phyloP scores from a whole-genome alignment of 2,888 invertebrate species.

The Linnaemya tessellans region DNA sequence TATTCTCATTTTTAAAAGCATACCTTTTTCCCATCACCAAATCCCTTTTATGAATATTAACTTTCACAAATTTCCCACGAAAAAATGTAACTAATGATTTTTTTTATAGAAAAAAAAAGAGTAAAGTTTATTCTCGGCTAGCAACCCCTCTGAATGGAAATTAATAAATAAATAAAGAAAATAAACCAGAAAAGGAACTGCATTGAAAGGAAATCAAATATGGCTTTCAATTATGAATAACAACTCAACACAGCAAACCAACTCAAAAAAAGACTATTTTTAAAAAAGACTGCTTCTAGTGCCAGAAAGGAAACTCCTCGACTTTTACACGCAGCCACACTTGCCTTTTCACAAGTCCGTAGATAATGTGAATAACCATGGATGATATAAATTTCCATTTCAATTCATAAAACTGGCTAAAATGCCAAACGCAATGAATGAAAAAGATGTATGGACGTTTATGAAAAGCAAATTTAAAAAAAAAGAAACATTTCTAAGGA shows the following conservation, averaged over 20 bases:
- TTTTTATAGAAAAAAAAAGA: slow-evolving; percentile 27
- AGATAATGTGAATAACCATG: slow-evolving; percentile 52
- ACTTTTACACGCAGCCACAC: neutral
- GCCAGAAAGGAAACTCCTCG: neutral
- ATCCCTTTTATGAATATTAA: slow-evolving; percentile 15
- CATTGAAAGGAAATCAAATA: slow-evolving; percentile 51
- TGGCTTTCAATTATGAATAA: slow-evolving; percentile 48
- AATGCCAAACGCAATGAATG: slow-evolving; percentile 20
- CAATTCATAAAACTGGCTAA: slow-evolving; percentile 52
- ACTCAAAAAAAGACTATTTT: slow-evolving; percentile 29
- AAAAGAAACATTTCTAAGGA: neutral
- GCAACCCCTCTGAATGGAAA: slow-evolving; percentile 33
- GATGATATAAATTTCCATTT: slow-evolving; percentile 65
- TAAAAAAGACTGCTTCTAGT: slow-evolving; percentile 7
- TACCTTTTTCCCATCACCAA: neutral
- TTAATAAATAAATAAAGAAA: slow-evolving; percentile 12
- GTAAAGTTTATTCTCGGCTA: slow-evolving; percentile 12
- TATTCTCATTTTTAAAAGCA: neutral
- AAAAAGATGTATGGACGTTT: slow-evolving; percentile 27
- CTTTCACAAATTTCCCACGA: slow-evolving; percentile 15
- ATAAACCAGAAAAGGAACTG: slow-evolving; percentile 17
- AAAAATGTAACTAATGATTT: slow-evolving; percentile 57
- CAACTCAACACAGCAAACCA: slow-evolving; percentile 31
- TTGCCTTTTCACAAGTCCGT: slow-evolving; percentile 6
- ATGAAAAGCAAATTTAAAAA: slow-evolving; percentile 5